Conservation (phyloP, 37 sponge, comb jelly and placozoan genomes). For the Theonella swinhoei region DNA sequence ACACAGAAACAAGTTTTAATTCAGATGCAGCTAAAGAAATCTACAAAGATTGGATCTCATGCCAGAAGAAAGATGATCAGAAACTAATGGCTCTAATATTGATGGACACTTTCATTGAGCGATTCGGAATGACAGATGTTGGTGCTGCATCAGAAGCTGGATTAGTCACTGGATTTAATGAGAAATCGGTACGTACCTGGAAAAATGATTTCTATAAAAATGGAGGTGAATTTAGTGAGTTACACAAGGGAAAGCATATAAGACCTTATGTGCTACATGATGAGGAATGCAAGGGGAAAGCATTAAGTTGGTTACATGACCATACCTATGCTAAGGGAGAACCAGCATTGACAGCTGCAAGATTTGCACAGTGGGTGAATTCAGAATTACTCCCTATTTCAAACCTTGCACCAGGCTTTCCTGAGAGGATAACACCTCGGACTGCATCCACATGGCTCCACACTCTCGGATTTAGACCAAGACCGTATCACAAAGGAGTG, state of each 20-base stretch:
- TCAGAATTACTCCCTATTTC: not conserved
- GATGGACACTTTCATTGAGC: not conserved
- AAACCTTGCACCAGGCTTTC: not conserved
- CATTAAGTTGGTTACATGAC: not conserved
- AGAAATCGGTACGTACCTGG: not conserved
- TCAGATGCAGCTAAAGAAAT: too few species aligned
- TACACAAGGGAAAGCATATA: not conserved
- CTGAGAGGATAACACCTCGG: not conserved
- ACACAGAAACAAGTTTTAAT: too few species aligned
- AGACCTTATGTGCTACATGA: not conserved
- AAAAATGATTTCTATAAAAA: not conserved
- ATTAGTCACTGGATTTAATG: not conserved
- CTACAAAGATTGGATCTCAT: too few species aligned
- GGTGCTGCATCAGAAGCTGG: not conserved
- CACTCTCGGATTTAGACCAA: constrained; percentile 6
- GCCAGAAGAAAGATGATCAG: not conserved
- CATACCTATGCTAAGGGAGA: not conserved
- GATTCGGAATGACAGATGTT: not conserved
- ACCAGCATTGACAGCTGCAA: not conserved
- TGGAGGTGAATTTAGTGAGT: not conserved
- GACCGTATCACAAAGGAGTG: not conserved
- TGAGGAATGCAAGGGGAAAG: not conserved
- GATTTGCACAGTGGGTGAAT: constrained; percentile 1
- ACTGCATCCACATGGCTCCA: constrained; percentile 17
- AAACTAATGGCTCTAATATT: not conserved